Base-by-base conservation (phyloP, 2,797 vertebrate species). In the Sebastes aleutianus region DNA sequence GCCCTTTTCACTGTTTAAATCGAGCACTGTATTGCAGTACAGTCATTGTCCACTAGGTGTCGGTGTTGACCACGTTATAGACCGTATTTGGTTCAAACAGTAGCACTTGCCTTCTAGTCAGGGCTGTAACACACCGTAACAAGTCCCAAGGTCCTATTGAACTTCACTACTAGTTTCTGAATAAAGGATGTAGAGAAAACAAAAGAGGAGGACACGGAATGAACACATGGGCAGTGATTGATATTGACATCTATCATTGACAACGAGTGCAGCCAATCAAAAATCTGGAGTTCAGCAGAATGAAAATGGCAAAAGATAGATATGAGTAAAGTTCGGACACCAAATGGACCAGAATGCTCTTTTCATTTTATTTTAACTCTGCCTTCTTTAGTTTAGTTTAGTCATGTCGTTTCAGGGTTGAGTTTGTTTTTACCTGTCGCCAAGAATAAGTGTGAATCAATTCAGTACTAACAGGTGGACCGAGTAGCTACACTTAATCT, bases 31-130 rank as follows among this genome's bases (percentile, higher is more conserved):
- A 1, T 34, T 82, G 72, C 36, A 83, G 16, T 88, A 5, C 9
- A 36, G 1, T 9, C 0, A 2, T 3, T 77, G 34, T 76, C 89
- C 95, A 90, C 85, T 91, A 87, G 93, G 54, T 84, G 89, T 36
- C 59, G 22, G 9, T 75, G 58, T 80, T 89, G 87, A 89, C 89
- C 91, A 86, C 6, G 18, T 50, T 74, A 85, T 82, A 0, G 2
- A 4, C 26, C 7, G 5, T 14, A 6, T 10, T 34, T 14, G 11
- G 14, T 10, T 14, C 7, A 65, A 26, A 47, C 14, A 4, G 34
- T 6, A 2, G 50, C 26, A 4, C 10, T 39, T 4, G 2, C 1
- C 4, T 16, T 56, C 8, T 18, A 14, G 11, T 20, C 12, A 24
- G 13, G 5, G 10, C 31, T 43, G 5, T 11, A 74, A 36, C 26